phyloP scores from a whole-genome alignment of 2,113 vertebrate species.

The Motacilla tschutschensis region DNA sequence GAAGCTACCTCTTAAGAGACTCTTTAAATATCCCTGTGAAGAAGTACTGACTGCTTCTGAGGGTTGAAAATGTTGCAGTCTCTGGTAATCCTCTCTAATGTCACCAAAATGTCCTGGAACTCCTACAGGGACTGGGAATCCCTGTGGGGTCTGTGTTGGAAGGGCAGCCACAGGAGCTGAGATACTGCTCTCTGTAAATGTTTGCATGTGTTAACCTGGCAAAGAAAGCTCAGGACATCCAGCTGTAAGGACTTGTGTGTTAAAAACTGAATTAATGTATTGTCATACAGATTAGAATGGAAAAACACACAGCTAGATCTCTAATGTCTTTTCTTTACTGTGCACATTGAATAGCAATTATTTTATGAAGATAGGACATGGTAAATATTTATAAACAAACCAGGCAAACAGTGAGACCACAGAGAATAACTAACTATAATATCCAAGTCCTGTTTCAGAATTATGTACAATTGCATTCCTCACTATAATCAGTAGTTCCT shows the following conservation, averaged over 20 bases:
- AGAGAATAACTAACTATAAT: slow-evolving; percentile 62
- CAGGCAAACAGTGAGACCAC: slow-evolving; percentile 57
- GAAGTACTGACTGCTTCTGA: not conserved
- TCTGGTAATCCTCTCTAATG: not conserved
- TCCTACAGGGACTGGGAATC: not conserved
- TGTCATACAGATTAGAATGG: slow-evolving; percentile 56
- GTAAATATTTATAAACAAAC: slow-evolving; percentile 75
- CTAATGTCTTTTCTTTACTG: slow-evolving; percentile 37
- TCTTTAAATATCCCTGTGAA: not conserved
- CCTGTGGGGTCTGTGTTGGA: not conserved
- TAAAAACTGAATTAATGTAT: slow-evolving; percentile 69
- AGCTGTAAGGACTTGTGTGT: slow-evolving; percentile 19
- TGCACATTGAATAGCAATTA: slow-evolving; percentile 67
- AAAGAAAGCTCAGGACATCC: slow-evolving; percentile 11
- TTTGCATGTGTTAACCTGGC: slow-evolving; percentile 11
- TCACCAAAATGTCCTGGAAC: not conserved
- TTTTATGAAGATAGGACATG: slow-evolving; percentile 57
- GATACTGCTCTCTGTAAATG: not conserved
- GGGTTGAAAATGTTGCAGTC: not conserved
- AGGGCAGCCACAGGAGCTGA: not conserved
- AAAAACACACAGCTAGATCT: slow-evolving; percentile 38
- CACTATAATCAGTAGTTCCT: slow-evolving; percentile 42
- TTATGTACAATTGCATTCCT: slow-evolving; percentile 40
- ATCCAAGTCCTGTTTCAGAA: slow-evolving; percentile 54
- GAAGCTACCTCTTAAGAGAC: not conserved